A percentile compares a stretch with the other conserved stretches of the same genome.
Conservation (phyloP, 2,888 invertebrate species). For the Saturnia pavonia region DNA sequence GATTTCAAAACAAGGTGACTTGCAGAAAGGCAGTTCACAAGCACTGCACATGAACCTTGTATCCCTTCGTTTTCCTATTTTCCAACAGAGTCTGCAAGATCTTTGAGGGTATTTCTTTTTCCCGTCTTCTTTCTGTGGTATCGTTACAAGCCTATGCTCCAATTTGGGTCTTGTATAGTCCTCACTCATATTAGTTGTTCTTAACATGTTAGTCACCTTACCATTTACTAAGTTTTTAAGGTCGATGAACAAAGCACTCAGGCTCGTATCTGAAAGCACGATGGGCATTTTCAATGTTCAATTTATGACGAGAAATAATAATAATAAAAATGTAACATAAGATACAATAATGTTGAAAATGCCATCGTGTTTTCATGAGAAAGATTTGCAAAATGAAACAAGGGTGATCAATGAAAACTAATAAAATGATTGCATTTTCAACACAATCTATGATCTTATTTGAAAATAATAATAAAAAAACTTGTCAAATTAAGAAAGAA, state of each 20-base stretch:
- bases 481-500: neutral
- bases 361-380: constrained; percentile 79
- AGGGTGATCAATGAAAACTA: constrained; percentile 60
- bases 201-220: constrained; percentile 65
- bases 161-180: constrained; percentile 57
- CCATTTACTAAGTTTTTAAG: constrained; percentile 79
- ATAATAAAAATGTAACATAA: constrained; percentile 38
- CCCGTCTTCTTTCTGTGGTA: constrained; percentile 80
- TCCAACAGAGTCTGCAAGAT: constrained; percentile 78
- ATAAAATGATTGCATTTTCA: constrained; percentile 79
- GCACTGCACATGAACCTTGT: constrained; percentile 77
- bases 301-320: constrained; percentile 33
- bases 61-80: constrained; percentile 73
- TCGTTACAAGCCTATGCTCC: constrained; percentile 73
- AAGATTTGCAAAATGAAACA: constrained; percentile 69
- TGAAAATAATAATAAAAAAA: too few relatives aligned
- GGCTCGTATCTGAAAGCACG: constrained; percentile 81
- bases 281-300: constrained; percentile 77
- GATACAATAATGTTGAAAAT: constrained; percentile 74
- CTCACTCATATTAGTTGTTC: constrained; percentile 53
- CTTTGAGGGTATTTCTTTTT: constrained; percentile 80
- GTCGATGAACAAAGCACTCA: constrained; percentile 76
- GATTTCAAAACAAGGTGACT: constrained; percentile 76
- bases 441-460: constrained; percentile 66
- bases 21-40: constrained; percentile 77